A percentile compares a stretch with the other conserved stretches of the same genome.
phyloP scores from a whole-genome alignment of 2,113 vertebrate genomes.

The Eclectus roratus region DNA sequence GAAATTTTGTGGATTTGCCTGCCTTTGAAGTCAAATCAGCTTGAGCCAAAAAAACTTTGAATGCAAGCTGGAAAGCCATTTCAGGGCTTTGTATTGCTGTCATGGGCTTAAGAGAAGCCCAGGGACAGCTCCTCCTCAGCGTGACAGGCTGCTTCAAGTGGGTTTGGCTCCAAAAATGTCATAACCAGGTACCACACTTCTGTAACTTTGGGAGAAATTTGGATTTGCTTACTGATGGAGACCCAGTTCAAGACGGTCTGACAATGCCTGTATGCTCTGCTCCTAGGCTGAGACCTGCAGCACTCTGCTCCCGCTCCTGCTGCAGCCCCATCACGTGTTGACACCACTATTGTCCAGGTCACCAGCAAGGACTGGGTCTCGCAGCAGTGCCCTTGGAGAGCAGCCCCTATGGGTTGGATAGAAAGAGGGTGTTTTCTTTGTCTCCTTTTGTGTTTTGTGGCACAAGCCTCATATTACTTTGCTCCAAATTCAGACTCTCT shows the following conservation, averaged over 20 bases:
- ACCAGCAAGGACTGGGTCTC: background rate
- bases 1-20: slow-evolving; percentile 35
- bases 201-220: background rate
- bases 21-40: slow-evolving; percentile 29
- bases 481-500: background rate
- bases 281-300: background rate
- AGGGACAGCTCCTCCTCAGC: background rate
- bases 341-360: background rate
- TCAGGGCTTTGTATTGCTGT: background rate
- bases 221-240: background rate
- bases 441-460: background rate
- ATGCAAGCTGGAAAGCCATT: slow-evolving; percentile 24
- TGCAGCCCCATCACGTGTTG: rapidly evolving
- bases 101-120: slow-evolving; percentile 11
- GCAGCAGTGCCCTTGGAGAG: background rate
- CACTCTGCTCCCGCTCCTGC: background rate
- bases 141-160: background rate
- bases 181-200: background rate
- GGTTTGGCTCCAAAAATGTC: background rate
- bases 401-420: background rate
- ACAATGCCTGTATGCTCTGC: background rate
- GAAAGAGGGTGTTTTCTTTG: background rate
- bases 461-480: background rate
- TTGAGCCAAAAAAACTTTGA: slow-evolving; percentile 36
- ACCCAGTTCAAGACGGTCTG: background rate